Conservation (phyloP, 1,140 invertebrate species). For the Oryzaephilus surinamensis region DNA sequence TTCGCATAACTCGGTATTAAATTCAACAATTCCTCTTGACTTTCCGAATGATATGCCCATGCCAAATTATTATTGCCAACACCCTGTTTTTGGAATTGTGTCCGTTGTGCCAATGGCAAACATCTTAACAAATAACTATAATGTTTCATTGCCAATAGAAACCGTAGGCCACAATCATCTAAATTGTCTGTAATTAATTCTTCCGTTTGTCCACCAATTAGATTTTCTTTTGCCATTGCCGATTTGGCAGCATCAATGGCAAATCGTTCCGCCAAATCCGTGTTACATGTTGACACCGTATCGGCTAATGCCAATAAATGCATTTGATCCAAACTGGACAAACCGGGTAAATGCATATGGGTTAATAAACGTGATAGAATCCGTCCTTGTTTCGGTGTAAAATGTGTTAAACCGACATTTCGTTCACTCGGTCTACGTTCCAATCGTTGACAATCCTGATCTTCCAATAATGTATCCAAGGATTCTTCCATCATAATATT, state of each 20-base stretch:
- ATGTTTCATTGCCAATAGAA: slow-evolving; percentile 94
- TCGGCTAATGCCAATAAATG: slow-evolving; percentile 94
- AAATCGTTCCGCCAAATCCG: slow-evolving; percentile 74
- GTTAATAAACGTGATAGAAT: slow-evolving; percentile 81
- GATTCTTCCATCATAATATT: slow-evolving; percentile 67
- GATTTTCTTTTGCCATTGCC: slow-evolving; percentile 57
- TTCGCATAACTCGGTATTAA: slow-evolving; percentile 82
- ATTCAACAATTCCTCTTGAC: slow-evolving; percentile 87
- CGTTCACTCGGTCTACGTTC: slow-evolving; percentile 42
- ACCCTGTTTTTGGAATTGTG: slow-evolving; percentile 78
- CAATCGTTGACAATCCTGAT: slow-evolving; percentile 47
- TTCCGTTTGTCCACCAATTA: slow-evolving; percentile 51
- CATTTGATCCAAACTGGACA: slow-evolving; percentile 98
- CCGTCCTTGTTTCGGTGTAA: slow-evolving; percentile 69
- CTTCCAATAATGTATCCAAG: slow-evolving; percentile 66
- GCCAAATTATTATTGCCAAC: slow-evolving; percentile 88
- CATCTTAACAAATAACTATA: slow-evolving; percentile 91
- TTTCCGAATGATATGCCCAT: slow-evolving; percentile 99
- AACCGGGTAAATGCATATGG: slow-evolving; percentile 90
- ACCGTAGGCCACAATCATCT: slow-evolving; percentile 95
- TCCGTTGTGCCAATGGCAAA: slow-evolving; percentile 77
- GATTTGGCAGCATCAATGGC: slow-evolving; percentile 66
- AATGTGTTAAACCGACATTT: slow-evolving; percentile 52
- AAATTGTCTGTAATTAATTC: slow-evolving; percentile 67
- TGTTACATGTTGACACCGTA: slow-evolving; percentile 89